A percentile compares a stretch with the other conserved stretches of the same genome.
Evolutionary conservation across 2,888 invertebrate genomes (phyloP).

Genomic region (Lasioglossum zephyrum): DNA sequence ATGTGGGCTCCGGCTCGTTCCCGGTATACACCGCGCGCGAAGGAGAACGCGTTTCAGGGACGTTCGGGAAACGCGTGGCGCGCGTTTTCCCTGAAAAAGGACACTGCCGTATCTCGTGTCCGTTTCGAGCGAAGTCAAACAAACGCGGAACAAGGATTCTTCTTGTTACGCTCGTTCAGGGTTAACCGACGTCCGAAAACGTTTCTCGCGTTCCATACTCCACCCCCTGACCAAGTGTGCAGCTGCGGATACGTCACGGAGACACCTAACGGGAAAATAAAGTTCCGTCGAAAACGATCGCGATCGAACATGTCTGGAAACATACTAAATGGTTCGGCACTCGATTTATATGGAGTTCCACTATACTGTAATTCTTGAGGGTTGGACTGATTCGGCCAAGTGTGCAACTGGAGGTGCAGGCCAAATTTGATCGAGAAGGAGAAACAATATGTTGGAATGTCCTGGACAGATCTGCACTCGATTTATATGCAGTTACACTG

Average conservation of each 20-base stretch:
- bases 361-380: too few species aligned
- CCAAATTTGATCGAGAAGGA: too few species aligned
- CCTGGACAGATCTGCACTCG: background rate
- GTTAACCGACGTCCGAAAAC: conserved; percentile 11
- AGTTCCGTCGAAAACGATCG: background rate
- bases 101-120: conserved; percentile 16
- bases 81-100: conserved; percentile 32
- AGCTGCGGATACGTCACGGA: background rate
- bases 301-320: background rate
- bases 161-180: conserved; percentile 12
- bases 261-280: conserved; percentile 1
- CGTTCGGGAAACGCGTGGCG: conserved; percentile 40
- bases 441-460: background rate
- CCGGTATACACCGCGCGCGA: conserved; percentile 50
- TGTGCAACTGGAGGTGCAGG: too few species aligned
- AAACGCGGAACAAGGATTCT: conserved; percentile 5
- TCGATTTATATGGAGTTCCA: too few species aligned
- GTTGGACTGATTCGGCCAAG: too few species aligned
- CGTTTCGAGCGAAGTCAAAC: conserved; percentile 27
- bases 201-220: background rate
- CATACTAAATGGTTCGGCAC: background rate
- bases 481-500: too few species aligned
- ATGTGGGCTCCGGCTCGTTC: conserved; percentile 68
- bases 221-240: background rate
- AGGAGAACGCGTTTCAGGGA: conserved; percentile 63